Evolutionary conservation across 2,888 invertebrate genomes (phyloP).

Genomic region (Luffia ferchaultella): DNA sequence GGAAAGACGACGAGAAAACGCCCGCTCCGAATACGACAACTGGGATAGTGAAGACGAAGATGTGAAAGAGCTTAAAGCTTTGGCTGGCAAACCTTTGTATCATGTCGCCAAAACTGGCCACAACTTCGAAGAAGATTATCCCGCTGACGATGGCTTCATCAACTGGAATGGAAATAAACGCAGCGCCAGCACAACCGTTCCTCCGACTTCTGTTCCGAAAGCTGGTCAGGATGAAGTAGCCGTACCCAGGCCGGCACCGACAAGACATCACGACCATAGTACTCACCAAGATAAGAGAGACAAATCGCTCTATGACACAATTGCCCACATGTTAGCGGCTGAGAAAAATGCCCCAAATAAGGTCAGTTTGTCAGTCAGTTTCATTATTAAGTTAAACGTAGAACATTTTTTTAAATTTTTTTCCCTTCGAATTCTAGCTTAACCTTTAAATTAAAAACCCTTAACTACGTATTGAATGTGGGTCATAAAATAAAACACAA

Average conservation of each 20-base stretch:
- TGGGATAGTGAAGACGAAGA: slow-evolving; percentile 69
- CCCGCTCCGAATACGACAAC: slow-evolving; percentile 48
- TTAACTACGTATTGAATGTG: too few species aligned
- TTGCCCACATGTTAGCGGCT: slow-evolving; percentile 52
- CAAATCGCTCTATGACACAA: slow-evolving; percentile 51
- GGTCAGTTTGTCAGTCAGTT: slow-evolving; percentile 56
- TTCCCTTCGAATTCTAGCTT: too few species aligned
- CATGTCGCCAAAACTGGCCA: slow-evolving; percentile 54
- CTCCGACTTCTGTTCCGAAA: slow-evolving; percentile 26
- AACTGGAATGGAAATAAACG: slow-evolving; percentile 61
- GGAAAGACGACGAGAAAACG: slow-evolving; percentile 51
- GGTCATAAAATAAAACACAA: too few species aligned
- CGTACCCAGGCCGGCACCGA: slow-evolving; percentile 66
- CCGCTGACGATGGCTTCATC: slow-evolving; percentile 56
- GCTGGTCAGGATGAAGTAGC: slow-evolving; percentile 72
- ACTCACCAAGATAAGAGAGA: slow-evolving; percentile 28
- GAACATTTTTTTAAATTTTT: slow-evolving; percentile 13
- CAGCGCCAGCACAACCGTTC: slow-evolving; percentile 42
- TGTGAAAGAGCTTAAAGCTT: slow-evolving; percentile 69
- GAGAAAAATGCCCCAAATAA: slow-evolving; percentile 54
- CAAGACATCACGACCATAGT: slow-evolving; percentile 31
- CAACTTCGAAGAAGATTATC: slow-evolving; percentile 46
- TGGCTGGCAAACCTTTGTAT: slow-evolving; percentile 63
- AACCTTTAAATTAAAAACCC: too few species aligned
- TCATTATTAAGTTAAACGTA: slow-evolving; percentile 12